phyloP scores from a whole-genome alignment of 1,140 invertebrate genomes.

The Phortica variegata region DNA sequence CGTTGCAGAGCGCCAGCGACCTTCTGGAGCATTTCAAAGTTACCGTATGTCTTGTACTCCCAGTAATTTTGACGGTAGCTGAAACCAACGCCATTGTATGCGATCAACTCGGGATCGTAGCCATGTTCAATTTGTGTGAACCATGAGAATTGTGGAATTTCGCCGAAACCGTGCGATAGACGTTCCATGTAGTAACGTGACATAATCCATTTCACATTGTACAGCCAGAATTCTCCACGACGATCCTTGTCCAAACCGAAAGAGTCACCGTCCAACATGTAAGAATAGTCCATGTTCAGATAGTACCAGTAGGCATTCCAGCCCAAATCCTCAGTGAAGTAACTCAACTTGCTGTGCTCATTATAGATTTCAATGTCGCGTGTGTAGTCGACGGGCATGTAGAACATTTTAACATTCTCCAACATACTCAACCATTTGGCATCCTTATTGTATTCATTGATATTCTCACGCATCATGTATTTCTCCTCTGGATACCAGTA shows the following conservation, averaged over 20 bases:
- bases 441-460: slow-evolving; percentile 36
- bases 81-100: slow-evolving; percentile 66
- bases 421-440: slow-evolving; percentile 36
- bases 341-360: slow-evolving; percentile 65
- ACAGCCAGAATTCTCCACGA: slow-evolving; percentile 64
- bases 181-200: slow-evolving; percentile 69
- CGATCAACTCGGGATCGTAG: slow-evolving; percentile 64
- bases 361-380: slow-evolving; percentile 61
- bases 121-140: slow-evolving; percentile 61
- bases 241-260: slow-evolving; percentile 60
- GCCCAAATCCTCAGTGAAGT: slow-evolving; percentile 72
- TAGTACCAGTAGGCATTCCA: slow-evolving; percentile 72
- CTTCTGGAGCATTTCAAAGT: slow-evolving; percentile 60
- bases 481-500: slow-evolving; percentile 43
- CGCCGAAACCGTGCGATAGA: slow-evolving; percentile 63
- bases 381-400: slow-evolving; percentile 56
- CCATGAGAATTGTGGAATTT: slow-evolving; percentile 63
- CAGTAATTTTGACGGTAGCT: slow-evolving; percentile 64
- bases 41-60: slow-evolving; percentile 62
- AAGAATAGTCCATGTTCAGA: slow-evolving; percentile 67
- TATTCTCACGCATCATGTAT: slow-evolving; percentile 46
- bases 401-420: slow-evolving; percentile 42
- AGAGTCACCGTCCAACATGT: slow-evolving; percentile 63
- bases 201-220: slow-evolving; percentile 62
- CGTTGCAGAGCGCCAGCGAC: slow-evolving; percentile 63